Evolutionary conservation across 2,113 vertebrate genomes (phyloP).

Genomic region (Rhea pennata): DNA sequence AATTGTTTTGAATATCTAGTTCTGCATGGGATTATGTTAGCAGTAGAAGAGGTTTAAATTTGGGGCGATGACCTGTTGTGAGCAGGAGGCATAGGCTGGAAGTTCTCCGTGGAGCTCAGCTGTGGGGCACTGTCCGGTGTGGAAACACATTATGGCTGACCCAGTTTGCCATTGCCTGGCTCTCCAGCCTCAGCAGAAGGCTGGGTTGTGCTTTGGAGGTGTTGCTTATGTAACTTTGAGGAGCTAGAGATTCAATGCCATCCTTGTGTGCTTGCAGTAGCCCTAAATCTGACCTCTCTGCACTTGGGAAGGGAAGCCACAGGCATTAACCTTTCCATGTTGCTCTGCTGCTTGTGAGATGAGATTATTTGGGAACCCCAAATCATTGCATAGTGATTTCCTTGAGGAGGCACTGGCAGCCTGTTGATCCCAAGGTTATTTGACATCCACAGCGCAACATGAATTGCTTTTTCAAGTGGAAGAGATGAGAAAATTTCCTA

Average conservation of each 20-base stretch:
- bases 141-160: background rate
- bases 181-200: background rate
- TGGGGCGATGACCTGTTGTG: fast-evolving
- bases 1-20: background rate
- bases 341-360: fast-evolving
- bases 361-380: background rate
- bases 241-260: background rate
- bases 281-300: background rate
- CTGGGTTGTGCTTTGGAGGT: background rate
- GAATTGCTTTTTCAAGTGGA: background rate
- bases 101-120: background rate
- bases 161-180: background rate
- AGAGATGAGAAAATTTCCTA: background rate
- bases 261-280: background rate
- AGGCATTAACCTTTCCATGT: background rate
- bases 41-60: background rate
- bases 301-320: background rate
- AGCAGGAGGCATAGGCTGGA: background rate
- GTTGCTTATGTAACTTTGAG: background rate
- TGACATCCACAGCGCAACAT: background rate
- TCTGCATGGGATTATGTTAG: fast-evolving
- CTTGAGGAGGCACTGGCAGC: background rate
- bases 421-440: background rate
- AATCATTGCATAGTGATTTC: background rate
- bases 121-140: background rate